Conservation (phyloP, 2,113 vertebrate species). For the Sinocyclocheilus rhinocerous region DNA sequence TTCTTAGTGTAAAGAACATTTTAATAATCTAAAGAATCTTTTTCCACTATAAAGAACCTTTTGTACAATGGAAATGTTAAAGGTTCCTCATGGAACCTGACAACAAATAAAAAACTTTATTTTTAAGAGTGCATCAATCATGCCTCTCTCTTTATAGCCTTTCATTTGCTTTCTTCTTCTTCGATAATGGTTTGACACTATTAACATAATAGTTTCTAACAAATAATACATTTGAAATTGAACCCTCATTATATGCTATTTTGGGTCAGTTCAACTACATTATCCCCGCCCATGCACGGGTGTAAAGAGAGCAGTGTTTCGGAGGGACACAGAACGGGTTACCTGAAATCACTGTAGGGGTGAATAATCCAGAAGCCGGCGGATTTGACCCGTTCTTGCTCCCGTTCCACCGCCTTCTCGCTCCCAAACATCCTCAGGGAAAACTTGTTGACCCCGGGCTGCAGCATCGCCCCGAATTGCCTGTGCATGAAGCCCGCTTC, state of each 20-base stretch:
- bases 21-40: not conserved
- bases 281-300: not conserved
- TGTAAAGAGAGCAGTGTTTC: not conserved
- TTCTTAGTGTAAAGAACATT: not conserved
- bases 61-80: not conserved
- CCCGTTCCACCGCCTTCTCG: constrained; percentile 97
- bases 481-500: constrained; percentile 96
- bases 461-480: constrained; percentile 96
- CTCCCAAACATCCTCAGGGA: constrained; percentile 99
- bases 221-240: not conserved
- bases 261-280: not conserved
- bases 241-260: not conserved
- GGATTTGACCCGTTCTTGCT: constrained; percentile 96
- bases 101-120: not conserved
- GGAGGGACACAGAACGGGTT: constrained; percentile 54
- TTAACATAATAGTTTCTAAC: not conserved
- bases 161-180: not conserved
- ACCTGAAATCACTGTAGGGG: constrained; percentile 99
- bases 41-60: not conserved
- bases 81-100: not conserved
- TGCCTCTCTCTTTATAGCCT: not conserved
- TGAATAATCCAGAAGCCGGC: constrained; percentile 99
- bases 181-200: not conserved
- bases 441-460: constrained; percentile 99
- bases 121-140: not conserved